Percentiles rank a stretch among this genome's conserved stretches.
Conservation (phyloP, 2,888 invertebrate species). For the Pheosia gnoma region DNA sequence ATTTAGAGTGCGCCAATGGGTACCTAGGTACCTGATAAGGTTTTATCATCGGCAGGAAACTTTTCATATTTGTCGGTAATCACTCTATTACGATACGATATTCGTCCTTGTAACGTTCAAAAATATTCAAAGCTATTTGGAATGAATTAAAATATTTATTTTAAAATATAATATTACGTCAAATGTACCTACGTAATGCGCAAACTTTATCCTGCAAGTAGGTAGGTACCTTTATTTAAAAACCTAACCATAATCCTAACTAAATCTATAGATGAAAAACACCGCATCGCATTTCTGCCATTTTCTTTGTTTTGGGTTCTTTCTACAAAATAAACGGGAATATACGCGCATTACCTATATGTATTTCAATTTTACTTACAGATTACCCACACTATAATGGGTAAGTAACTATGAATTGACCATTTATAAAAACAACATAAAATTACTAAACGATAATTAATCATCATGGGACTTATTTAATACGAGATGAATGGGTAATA, state of each 20-base stretch:
- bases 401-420: too few species aligned
- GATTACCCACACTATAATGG: background rate
- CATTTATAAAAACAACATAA: too few species aligned
- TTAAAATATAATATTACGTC: background rate
- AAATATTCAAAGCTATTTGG: background rate
- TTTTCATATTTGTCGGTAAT: slow-evolving; percentile 44
- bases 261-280: background rate
- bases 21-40: slow-evolving; percentile 56
- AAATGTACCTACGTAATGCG: background rate
- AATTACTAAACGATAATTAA: too few species aligned
- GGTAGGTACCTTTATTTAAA: background rate
- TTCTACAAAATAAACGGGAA: background rate
- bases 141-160: background rate
- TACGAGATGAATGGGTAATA: background rate
- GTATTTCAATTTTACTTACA: background rate
- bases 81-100: slow-evolving; percentile 13
- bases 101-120: slow-evolving; percentile 17
- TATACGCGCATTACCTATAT: background rate
- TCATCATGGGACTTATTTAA: background rate
- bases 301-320: slow-evolving; percentile 1
- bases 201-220: background rate
- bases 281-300: background rate
- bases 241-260: too few species aligned
- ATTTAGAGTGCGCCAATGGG: slow-evolving; percentile 44
- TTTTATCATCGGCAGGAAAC: slow-evolving; percentile 53